A percentile compares a stretch with the other conserved stretches of the same genome.
Conservation (phyloP, 2,888 invertebrate species). For the Thelaira solivaga region DNA sequence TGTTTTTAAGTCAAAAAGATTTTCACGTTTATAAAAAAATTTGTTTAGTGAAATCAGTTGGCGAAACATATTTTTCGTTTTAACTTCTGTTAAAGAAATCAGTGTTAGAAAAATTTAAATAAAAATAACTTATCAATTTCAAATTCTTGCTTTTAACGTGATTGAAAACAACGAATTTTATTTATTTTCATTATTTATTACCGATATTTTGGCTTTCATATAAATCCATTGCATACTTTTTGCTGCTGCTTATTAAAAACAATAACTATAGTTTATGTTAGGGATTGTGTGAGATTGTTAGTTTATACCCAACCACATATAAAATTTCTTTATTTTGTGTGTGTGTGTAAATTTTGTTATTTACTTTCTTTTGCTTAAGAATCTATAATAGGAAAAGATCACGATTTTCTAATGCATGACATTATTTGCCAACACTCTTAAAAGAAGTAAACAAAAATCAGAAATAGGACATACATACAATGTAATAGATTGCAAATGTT, state of each 20-base stretch:
- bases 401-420: constrained; percentile 56
- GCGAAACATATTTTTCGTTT: too few species aligned
- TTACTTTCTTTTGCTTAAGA: constrained; percentile 37
- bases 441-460: neutral
- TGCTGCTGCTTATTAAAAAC: neutral
- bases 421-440: constrained; percentile 28
- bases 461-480: too few species aligned
- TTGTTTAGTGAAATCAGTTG: too few species aligned
- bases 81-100: too few species aligned
- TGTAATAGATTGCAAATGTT: constrained; percentile 13
- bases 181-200: neutral
- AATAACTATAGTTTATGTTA: constrained; percentile 39
- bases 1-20: too few species aligned
- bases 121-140: too few species aligned
- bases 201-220: neutral
- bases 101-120: too few species aligned
- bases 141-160: too few species aligned
- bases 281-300: constrained; percentile 38
- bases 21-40: too few species aligned
- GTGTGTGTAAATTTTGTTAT: constrained; percentile 13
- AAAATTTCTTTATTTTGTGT: constrained; percentile 6
- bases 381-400: constrained; percentile 52
- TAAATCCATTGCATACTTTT: constrained; percentile 47
- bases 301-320: constrained; percentile 11
- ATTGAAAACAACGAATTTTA: too few species aligned